phyloP scores from a whole-genome alignment of 1,140 invertebrate genomes.

The Periplaneta americana region DNA sequence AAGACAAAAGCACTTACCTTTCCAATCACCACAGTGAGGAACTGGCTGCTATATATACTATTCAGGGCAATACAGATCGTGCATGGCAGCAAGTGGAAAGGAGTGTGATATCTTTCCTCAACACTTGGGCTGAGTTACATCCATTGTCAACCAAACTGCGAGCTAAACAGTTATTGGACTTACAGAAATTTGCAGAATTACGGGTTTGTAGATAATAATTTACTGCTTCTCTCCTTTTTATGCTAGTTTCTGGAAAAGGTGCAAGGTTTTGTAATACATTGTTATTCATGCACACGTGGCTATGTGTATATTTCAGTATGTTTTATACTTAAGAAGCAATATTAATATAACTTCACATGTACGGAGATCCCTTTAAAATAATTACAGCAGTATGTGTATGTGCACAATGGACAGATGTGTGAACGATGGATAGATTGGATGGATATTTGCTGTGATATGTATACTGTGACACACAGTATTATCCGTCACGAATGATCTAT shows the following conservation, averaged over 20 bases:
- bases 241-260: background rate
- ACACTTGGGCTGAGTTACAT: constrained; percentile 41
- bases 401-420: no score
- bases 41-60: constrained; percentile 32
- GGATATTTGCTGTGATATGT: no score
- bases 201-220: background rate
- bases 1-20: constrained; percentile 25
- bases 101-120: constrained; percentile 34
- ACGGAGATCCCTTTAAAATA: no score
- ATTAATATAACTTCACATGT: no score
- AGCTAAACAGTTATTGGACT: constrained; percentile 34
- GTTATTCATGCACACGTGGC: no score
- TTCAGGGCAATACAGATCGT: constrained; percentile 26
- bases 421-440: no score
- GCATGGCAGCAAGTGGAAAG: constrained; percentile 28
- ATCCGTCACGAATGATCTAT: no score
- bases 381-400: no score
- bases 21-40: constrained; percentile 39
- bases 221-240: background rate
- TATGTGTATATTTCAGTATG: no score
- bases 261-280: no score
- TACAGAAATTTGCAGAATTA: constrained; percentile 30
- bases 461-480: no score
- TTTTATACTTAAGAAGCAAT: no score
- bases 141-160: constrained; percentile 35